Base-by-base conservation (phyloP, 2,888 invertebrate species). In the Drosophila mimica region DNA sequence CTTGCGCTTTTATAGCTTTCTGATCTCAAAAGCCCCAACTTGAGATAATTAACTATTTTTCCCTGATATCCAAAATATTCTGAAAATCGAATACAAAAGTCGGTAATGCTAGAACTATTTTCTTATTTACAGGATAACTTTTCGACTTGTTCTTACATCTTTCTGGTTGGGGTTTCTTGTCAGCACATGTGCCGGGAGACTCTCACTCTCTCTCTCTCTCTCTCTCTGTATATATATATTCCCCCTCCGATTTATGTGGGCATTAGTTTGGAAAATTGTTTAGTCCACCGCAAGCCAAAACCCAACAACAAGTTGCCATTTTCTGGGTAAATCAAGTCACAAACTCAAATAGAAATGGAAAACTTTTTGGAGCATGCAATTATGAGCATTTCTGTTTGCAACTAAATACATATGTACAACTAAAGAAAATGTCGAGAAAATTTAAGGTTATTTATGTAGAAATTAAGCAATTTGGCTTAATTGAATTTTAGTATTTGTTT, bases 211-310 rank as follows among this genome's bases (percentile, higher is more conserved):
- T 20, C 57, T 51, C 36, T 30, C 30, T 3, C 15, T 13, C 34
- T 15, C 13, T 15, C 15, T 9, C 15, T 15, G 3, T 46, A 15
- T 15, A 25, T 2, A 15, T 46, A 8, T 15, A 25, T 0, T 8
- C n/a, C 9, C n/a, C 9, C 11, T 9, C 38, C 57, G 15, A 15
- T 57, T 31, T 43, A 13, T 9, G 57, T 49, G 59, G 60, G 77
- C 61, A 90, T 88, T 81, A 89, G 85, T 89, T 85, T 77, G 85
- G 90, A 89, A 85, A 85, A 85, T 85, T 85, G 85, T 85, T 89
- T 76, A 76, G 88, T 60, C 78, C 77, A 82, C 90, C 90, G 74
- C 88, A 89, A 75, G 71, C 70, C 75, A 67, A 57, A 69, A 56
- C 60, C 57, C 69, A 79, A 86, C 86, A 90, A 88, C 87, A 90